phyloP scores from a whole-genome alignment of 2,888 invertebrate species.

The Lordiphosa andalusiaca region DNA sequence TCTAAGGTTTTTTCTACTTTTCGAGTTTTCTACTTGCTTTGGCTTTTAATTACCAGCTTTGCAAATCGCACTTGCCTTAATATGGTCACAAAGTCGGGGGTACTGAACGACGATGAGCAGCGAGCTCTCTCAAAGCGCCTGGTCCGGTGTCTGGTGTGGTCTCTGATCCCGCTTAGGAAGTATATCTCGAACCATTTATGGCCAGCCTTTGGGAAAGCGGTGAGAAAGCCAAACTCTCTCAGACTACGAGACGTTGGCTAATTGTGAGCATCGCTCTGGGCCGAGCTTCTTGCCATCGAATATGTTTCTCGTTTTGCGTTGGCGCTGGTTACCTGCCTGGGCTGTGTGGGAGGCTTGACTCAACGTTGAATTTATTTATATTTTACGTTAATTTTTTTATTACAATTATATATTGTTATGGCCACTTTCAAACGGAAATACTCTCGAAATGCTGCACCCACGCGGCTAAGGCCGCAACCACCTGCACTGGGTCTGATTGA shows the following conservation, averaged over 20 bases:
- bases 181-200: conserved; percentile 54
- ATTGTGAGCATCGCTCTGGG: conserved; percentile 68
- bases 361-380: conserved; percentile 62
- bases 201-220: conserved; percentile 58
- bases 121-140: conserved; percentile 18
- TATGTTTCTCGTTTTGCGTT: conserved; percentile 37
- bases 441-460: conserved; percentile 62
- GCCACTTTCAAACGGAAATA: conserved; percentile 72
- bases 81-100: conserved; percentile 56
- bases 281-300: conserved; percentile 51
- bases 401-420: conserved; percentile 67
- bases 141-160: conserved; percentile 9
- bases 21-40: conserved; percentile 46
- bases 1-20: conserved; percentile 39
- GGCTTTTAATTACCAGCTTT: conserved; percentile 67
- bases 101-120: conserved; percentile 11
- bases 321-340: conserved; percentile 25
- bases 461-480: conserved; percentile 30
- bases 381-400: conserved; percentile 72
- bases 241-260: conserved; percentile 41
- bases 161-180: conserved; percentile 56
- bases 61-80: conserved; percentile 66
- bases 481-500: conserved; percentile 47
- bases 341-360: conserved; percentile 53
- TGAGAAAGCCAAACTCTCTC: conserved; percentile 61